Evolutionary conservation across 2,113 vertebrate species (phyloP).

Genomic region (Eretmochelys imbricata): DNA sequence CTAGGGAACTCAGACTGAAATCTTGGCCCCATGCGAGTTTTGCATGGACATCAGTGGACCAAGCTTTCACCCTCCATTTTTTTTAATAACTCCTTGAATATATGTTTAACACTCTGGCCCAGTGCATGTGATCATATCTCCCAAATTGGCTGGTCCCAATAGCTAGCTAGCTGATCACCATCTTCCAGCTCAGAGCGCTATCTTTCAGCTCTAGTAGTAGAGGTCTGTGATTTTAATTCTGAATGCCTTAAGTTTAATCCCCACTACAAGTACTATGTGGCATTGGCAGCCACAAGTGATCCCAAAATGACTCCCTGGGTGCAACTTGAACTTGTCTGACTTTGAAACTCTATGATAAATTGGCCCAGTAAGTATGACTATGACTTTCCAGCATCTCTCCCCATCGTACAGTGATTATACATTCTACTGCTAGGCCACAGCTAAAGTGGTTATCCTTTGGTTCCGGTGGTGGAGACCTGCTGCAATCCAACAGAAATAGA

Average conservation of each 20-base stretch:
- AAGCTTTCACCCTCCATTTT: background rate
- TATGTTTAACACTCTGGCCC: background rate
- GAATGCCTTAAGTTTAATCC: background rate
- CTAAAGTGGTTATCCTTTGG: background rate
- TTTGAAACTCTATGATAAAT: rapidly evolving
- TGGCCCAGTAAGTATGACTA: background rate
- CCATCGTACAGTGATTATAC: background rate
- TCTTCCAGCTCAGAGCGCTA: background rate
- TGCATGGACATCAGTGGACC: background rate
- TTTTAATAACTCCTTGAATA: background rate
- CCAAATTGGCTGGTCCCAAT: background rate
- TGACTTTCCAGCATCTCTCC: background rate
- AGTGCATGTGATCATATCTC: background rate
- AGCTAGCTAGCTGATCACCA: background rate
- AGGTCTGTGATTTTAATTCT: background rate
- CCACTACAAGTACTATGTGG: background rate
- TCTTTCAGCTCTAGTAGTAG: background rate
- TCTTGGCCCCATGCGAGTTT: background rate
- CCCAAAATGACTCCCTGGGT: background rate
- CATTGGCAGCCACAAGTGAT: background rate
- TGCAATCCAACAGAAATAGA: conserved; percentile 19
- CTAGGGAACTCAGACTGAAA: background rate
- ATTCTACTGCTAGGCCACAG: background rate
- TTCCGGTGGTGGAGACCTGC: background rate
- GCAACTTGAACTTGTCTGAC: background rate